phyloP scores from a whole-genome alignment of 2,797 vertebrate species.

The Gambusia yucatana region DNA sequence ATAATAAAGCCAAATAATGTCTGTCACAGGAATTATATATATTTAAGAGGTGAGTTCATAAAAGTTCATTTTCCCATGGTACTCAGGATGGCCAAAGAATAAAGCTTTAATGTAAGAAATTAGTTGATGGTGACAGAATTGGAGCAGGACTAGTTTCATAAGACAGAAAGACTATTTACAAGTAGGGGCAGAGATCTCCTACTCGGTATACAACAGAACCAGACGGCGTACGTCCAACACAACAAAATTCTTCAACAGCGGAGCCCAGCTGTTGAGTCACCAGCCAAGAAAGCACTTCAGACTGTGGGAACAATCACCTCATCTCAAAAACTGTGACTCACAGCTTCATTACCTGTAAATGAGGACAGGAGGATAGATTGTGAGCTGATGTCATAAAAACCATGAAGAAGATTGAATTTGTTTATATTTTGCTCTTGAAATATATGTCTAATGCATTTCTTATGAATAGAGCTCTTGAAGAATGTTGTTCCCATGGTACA shows the following conservation, averaged over 20 bases:
- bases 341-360: neutral
- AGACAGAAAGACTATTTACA: neutral
- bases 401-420: neutral
- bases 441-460: neutral
- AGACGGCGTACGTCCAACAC: neutral
- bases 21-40: too few relatives aligned
- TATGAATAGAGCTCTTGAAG: neutral
- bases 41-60: too few relatives aligned
- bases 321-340: constrained; percentile 11
- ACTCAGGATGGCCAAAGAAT: neutral
- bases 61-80: too few relatives aligned
- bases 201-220: neutral
- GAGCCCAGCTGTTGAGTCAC: neutral
- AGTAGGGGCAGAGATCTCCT: neutral
- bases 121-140: neutral
- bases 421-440: neutral
- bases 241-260: neutral
- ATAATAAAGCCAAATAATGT: too few relatives aligned
- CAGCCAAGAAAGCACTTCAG: neutral
- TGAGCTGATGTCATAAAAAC: neutral
- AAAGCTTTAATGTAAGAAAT: neutral
- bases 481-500: neutral
- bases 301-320: constrained; percentile 5
- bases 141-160: neutral
- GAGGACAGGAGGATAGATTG: neutral